Evolutionary conservation across 1,140 invertebrate genomes (phyloP).

Genomic region (Tetraneura akinire): DNA sequence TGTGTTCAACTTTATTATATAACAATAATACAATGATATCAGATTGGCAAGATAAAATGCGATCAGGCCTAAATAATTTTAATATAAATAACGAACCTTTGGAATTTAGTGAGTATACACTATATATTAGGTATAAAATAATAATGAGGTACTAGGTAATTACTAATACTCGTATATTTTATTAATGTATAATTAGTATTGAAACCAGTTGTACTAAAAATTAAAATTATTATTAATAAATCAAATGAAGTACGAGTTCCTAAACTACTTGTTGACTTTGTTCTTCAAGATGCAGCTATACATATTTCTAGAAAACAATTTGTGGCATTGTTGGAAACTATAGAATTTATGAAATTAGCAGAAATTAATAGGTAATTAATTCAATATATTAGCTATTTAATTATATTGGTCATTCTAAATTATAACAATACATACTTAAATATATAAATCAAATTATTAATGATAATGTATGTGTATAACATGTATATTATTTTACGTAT

Average conservation of each 20-base stretch:
- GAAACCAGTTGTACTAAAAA: constrained; percentile 75
- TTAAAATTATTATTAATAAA: constrained; percentile 79
- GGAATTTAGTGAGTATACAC: constrained; percentile 70
- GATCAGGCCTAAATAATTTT: constrained; percentile 73
- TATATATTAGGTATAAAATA: not conserved
- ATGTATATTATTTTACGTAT: too few species aligned
- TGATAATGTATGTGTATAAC: too few species aligned
- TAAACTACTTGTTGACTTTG: constrained; percentile 72
- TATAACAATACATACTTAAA: too few species aligned
- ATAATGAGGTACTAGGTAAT: constrained; percentile 52
- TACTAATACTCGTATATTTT: constrained; percentile 52
- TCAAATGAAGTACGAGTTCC: constrained; percentile 72
- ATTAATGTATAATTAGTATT: constrained; percentile 62
- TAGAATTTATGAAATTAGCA: constrained; percentile 70
- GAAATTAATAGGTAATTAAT: constrained; percentile 68
- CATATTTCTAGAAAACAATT: constrained; percentile 75
- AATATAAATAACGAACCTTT: constrained; percentile 73
- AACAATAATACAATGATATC: constrained; percentile 53
- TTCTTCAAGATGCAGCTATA: constrained; percentile 75
- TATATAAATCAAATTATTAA: too few species aligned
- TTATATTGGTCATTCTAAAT: too few species aligned
- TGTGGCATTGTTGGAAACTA: constrained; percentile 68
- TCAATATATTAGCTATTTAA: too few species aligned
- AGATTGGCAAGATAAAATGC: constrained; percentile 71
- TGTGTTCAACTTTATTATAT: constrained; percentile 55